Evolutionary conservation across 2,888 invertebrate species (phyloP), one percentile per base, ranked within the genome.

Genomic region (Caenorhabditis afra): DNA sequence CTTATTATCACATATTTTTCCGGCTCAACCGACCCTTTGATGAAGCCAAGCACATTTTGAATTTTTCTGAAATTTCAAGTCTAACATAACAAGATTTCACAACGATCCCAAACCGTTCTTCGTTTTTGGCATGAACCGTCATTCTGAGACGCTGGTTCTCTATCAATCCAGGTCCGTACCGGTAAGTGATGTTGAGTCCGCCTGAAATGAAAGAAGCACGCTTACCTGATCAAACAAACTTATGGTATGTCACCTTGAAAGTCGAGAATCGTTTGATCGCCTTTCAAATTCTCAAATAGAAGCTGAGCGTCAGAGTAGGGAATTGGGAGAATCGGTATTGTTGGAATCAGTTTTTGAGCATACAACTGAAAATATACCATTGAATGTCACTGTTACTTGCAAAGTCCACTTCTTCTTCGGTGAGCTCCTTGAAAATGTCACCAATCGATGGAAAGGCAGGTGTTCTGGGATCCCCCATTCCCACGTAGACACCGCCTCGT

Each of bases 1-100:
- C 92, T 92, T 2, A 92, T 73, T 50, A 93, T 80, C 7, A 92
- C 91, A 85, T 92, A 92, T 2, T 92, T 88, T 83, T 92, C 92
- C 90, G 88, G 88, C 57, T 91, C 91, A 39, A 86, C 85, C 3
- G 47, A 47, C 4, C 91, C 91, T 10, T 79, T 79, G 20, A 91
- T 85, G 29, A 86, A 86, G 1, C 90, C 91, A 49, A 91, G 82
- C 22, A 91, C 90, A 75, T 91, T 91, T 73, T 88, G 85, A 35
- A 90, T 90, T 20, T 66, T 83, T 16, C 85, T 83, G 35, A 74
- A 81, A 47, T 3, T n/a, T n/a, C 5, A 47, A 16, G 37, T 14
- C 35, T 4, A 41, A 29, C 3, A 16, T 23, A 23, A 22, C 23
- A 45, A 55, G 3, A 61, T 12, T n/a, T n/a, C 35, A 29, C 29